Evolutionary conservation across 2,797 vertebrate genomes (phyloP), one percentile per base, ranked within the genome.

Genomic region (Darevskia mixta): DNA sequence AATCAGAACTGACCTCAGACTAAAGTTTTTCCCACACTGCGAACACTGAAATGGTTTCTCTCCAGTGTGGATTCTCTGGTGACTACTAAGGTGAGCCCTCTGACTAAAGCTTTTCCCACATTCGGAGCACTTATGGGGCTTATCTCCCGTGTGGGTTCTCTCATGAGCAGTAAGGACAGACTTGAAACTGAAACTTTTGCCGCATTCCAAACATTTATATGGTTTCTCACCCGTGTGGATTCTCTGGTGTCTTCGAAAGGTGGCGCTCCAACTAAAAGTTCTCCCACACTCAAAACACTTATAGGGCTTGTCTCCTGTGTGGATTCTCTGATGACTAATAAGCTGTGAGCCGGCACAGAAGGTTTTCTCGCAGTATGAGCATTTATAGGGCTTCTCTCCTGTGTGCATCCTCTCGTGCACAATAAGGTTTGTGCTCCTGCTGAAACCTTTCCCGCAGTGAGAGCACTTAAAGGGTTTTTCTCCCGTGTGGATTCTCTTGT

Each of bases 11-110:
- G 86, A 83, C 23, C 69, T 43, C 58, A 73, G 79, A 64, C 78
- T 43, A 18, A 87, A 87, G 23, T 41, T 75, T 64, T 87, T 87
- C 72, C 79, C 86, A 76, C 86, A 87, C 80, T 80, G 76, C 8
- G 77, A 43, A 71, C 86, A 87, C 27, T 79, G n/a, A 27, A 58
- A 82, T 1, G 86, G 77, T 27, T 61, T 87, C 27, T 90, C 85
- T 41, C 72, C 78, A 7, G 61, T 76, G 41, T 89, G 83, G 13
- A 80, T 55, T 45, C 32, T 45, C 41, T 58, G 82, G 9, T 85
- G 82, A 18, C 76, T 45, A 25, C 82, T 82, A 35, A 82, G 71
- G 35, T 78, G 49, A 27, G 67, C n/a, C 29, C 81, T 83, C 72
- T 49, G 49, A 11, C 81, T 87, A 32, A 83, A 58, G 3, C 78